Percentiles rank a stretch among this genome's conserved stretches.
phyloP scores from a whole-genome alignment of 2,888 invertebrate genomes.

The Andrena haemorrhoa region DNA sequence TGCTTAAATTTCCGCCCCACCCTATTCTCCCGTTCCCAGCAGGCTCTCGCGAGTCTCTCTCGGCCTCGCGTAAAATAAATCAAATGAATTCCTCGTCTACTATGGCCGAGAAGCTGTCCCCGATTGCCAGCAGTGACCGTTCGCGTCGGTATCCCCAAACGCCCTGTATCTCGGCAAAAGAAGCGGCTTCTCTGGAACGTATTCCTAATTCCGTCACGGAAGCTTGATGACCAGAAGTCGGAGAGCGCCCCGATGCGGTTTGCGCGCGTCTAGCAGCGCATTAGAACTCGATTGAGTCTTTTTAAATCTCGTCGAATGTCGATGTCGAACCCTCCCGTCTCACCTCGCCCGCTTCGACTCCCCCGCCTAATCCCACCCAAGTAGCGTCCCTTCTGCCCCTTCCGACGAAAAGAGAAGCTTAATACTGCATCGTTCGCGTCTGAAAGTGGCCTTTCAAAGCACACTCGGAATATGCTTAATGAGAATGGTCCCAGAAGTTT shows the following conservation, averaged over 20 bases:
- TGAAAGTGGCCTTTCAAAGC: constrained; percentile 69
- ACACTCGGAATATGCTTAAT: constrained; percentile 73
- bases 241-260: background rate
- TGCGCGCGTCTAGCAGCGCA: background rate
- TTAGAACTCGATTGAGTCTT: constrained; percentile 22
- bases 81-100: background rate
- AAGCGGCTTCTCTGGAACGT: too few relatives aligned
- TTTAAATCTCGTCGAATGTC: constrained; percentile 29
- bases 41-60: background rate
- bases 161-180: constrained; percentile 12
- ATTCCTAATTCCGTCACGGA: background rate
- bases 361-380: background rate
- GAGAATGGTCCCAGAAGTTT: constrained; percentile 83
- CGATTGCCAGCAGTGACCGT: background rate
- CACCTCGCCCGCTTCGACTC: constrained; percentile 14
- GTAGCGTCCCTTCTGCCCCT: background rate
- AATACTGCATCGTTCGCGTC: constrained; percentile 73
- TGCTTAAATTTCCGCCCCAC: background rate
- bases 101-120: background rate
- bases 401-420: constrained; percentile 70
- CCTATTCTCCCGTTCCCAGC: background rate
- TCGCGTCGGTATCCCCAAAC: background rate
- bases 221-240: background rate
- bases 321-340: constrained; percentile 7
- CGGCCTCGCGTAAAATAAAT: background rate